A percentile compares a stretch with the other conserved stretches of the same genome.
Conservation (phyloP, 1,140 invertebrate genomes). For the Paracyclopina nana region DNA sequence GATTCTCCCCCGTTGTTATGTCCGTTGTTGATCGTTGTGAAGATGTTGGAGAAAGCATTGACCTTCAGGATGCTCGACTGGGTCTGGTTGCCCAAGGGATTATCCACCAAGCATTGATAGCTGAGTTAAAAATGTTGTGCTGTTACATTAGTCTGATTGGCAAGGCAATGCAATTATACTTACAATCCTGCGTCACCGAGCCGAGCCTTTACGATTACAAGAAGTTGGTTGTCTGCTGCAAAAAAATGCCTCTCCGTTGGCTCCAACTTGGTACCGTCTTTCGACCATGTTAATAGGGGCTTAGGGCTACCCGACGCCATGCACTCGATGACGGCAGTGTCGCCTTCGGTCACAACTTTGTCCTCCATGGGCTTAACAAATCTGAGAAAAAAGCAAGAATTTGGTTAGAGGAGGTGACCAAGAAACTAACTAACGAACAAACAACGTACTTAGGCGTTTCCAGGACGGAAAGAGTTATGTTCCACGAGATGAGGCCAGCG, state of each 20-base stretch:
- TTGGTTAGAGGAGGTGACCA: too few species aligned
- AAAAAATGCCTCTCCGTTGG: slow-evolving; percentile 55
- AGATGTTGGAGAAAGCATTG: neutral
- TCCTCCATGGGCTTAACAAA: slow-evolving; percentile 65
- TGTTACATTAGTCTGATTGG: neutral
- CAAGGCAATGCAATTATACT: neutral
- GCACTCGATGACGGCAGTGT: slow-evolving; percentile 65
- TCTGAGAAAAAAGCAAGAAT: slow-evolving; percentile 8
- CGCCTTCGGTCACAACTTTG: slow-evolving; percentile 44
- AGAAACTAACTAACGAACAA: too few species aligned
- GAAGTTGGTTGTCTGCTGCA: slow-evolving; percentile 57
- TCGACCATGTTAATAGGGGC: slow-evolving; percentile 68
- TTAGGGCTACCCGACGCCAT: slow-evolving; percentile 62
- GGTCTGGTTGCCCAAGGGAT: slow-evolving; percentile 45
- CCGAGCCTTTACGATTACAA: slow-evolving; percentile 61
- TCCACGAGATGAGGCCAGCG: slow-evolving; percentile 53
- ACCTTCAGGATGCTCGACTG: slow-evolving; percentile 34
- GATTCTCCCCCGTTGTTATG: too few species aligned
- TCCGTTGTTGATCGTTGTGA: neutral
- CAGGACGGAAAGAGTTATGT: slow-evolving; percentile 66
- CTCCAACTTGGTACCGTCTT: slow-evolving; percentile 40
- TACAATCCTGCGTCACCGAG: slow-evolving; percentile 45
- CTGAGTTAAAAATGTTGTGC: slow-evolving; percentile 1
- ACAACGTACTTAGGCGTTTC: slow-evolving; percentile 30
- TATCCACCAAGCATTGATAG: slow-evolving; percentile 71